Evolutionary conservation across 2,797 vertebrate species (phyloP).

Genomic region (Threskiornis aethiopicus): DNA sequence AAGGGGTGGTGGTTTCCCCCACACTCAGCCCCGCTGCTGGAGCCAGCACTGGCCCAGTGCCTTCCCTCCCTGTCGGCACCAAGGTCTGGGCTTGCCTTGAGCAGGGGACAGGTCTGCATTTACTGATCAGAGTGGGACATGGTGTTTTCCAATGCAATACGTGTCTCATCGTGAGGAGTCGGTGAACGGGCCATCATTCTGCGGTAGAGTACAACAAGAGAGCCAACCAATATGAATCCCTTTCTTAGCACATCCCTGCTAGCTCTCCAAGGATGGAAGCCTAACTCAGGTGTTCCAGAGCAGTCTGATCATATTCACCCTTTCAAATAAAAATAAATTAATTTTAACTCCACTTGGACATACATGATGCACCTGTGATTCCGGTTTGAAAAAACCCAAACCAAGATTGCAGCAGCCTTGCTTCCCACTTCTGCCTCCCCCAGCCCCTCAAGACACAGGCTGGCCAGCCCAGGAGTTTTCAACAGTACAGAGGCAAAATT

Average conservation of each 20-base stretch:
- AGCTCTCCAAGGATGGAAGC: neutral
- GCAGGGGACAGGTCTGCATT: neutral
- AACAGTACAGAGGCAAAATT: neutral
- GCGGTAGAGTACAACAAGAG: neutral
- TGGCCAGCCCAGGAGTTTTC: neutral
- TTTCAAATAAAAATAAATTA: neutral
- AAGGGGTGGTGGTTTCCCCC: neutral
- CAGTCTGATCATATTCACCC: neutral
- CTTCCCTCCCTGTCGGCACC: neutral
- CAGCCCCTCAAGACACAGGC: neutral
- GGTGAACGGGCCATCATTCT: neutral
- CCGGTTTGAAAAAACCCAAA: neutral
- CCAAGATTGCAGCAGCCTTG: neutral
- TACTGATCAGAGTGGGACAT: accelerated
- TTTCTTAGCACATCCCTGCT: neutral
- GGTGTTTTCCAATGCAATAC: neutral
- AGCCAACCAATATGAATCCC: neutral
- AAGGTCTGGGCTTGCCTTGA: neutral
- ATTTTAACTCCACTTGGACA: neutral
- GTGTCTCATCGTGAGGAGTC: neutral
- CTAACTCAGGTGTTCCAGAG: neutral
- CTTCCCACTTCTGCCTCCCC: neutral
- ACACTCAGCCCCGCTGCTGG: accelerated
- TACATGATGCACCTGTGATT: neutral
- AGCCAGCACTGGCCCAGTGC: neutral